A percentile compares a stretch with the other conserved stretches of the same genome.
phyloP scores from a whole-genome alignment of 30 jellyfish, hydroid and myxozoan genomes.

The Morbakka virulenta region DNA sequence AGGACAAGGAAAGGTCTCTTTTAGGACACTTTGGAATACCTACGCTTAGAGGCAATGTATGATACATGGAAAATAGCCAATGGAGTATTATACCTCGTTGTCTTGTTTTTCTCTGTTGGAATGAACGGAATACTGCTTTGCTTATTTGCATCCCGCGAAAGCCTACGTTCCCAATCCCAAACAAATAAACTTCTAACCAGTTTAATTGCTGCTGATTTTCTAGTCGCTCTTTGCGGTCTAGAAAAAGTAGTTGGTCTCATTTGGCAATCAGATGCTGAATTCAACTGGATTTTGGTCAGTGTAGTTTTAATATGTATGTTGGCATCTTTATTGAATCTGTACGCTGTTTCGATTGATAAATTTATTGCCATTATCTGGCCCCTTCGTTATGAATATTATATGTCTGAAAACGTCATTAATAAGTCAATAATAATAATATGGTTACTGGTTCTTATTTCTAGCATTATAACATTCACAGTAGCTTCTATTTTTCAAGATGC shows the following conservation, averaged over 20 bases:
- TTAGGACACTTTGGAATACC: no score
- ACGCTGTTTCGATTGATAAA: constrained; percentile 35
- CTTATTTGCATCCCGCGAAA: not conserved
- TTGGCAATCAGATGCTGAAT: constrained; percentile 1
- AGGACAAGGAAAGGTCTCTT: no score
- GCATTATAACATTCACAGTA: not conserved
- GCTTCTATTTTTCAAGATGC: not conserved
- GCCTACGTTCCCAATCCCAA: not conserved
- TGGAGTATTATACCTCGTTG: not conserved
- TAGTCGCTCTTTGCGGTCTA: constrained; percentile 30
- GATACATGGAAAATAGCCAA: not conserved
- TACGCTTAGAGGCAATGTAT: no score
- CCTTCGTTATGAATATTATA: constrained; percentile 8
- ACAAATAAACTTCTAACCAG: constrained; percentile 31
- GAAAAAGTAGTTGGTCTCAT: not conserved
- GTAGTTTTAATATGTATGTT: constrained; percentile 6
- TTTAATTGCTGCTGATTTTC: constrained; percentile 37
- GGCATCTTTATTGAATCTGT: constrained; percentile 13
- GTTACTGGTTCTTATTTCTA: constrained; percentile 2
- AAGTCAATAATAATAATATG: constrained; percentile 3
- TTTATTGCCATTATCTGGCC: constrained; percentile 40
- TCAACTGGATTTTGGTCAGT: not conserved
- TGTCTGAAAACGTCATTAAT: not conserved
- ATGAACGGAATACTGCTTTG: not conserved
- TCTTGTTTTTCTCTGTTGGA: not conserved